Evolutionary conservation across 2,888 invertebrate species (phyloP), one percentile per base, ranked within the genome.

Genomic region (Lampropteryx suffumata): DNA sequence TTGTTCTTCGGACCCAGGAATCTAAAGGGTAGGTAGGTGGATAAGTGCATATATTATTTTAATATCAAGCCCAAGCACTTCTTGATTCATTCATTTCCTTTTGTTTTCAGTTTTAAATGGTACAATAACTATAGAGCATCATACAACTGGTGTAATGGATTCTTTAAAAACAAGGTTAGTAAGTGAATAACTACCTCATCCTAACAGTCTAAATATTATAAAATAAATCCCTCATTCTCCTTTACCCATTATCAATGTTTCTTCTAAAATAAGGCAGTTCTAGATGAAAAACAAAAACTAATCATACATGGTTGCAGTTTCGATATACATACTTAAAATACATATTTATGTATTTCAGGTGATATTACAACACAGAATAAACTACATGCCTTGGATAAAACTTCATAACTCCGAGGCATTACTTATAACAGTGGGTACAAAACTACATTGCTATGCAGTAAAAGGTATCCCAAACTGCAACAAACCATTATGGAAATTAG

Each of bases 361-460:
- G 27, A 58, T 84, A 10, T 47, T 84, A 12, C 67, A 74, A 37
- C 79, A 81, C 40, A 59, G 69, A 30, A 75, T 63, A 57, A 84
- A 80, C 34, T 90, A 82, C 50, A 87, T 90, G 84, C 90, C 90
- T 46, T 89, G 88, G 89, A 50, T 89, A 36, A 71, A 72, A 39
- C 71, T 73, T 21, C 57, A 73, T 49, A 67, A 79, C 3, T 77
- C 80, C 0, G 70, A 83, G 55, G 64, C 62, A 24, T 54, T 89
- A 14, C 53, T 84, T 2, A 43, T 84, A 17, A 72, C 85, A 12
- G 65, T 81, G 11, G 88, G 86, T 7, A 79, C 82, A 14, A 70
- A 78, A 40, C 67, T 89, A 0, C 59, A 59, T 29, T 84, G 84
- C 58, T 83, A 76, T 55, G 53, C 65, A 14, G 56, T 73, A 27